phyloP scores from a whole-genome alignment of 2,888 invertebrate genomes.

The Eulithis testata region DNA sequence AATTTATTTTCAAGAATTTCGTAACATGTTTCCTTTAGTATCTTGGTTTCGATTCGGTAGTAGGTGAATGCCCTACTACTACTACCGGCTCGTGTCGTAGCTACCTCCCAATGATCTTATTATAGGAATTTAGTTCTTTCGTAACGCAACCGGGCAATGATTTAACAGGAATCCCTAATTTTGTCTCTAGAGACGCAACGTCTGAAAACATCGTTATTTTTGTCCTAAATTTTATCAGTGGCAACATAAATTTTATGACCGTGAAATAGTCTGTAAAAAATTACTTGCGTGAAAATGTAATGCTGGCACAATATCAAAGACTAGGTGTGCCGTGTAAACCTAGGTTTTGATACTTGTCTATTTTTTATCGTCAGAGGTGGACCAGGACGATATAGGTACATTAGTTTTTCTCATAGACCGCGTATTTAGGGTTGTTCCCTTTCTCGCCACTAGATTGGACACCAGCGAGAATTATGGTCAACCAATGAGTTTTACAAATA shows the following conservation, averaged over 20 bases:
- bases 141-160: conserved; percentile 13
- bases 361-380: too few species aligned
- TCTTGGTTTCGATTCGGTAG: conserved; percentile 5
- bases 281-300: conserved; percentile 57
- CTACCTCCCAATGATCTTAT: background rate
- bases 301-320: conserved; percentile 72
- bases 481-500: too few species aligned
- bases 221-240: conserved; percentile 55
- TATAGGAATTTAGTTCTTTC: conserved; percentile 9
- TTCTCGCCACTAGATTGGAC: too few species aligned
- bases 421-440: too few species aligned
- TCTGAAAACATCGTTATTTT: conserved; percentile 63
- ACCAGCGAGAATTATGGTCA: too few species aligned
- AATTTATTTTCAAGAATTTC: background rate
- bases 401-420: too few species aligned
- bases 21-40: conserved; percentile 10
- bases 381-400: too few species aligned
- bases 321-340: too few species aligned
- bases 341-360: too few species aligned
- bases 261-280: conserved; percentile 67
- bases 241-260: conserved; percentile 66
- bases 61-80: conserved; percentile 19
- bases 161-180: conserved; percentile 29
- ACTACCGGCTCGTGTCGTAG: background rate
- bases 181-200: conserved; percentile 42